A percentile compares a stretch with the other conserved stretches of the same genome.
Conservation (phyloP, 2,888 invertebrate genomes). For the Ormyrus pomaceus region DNA sequence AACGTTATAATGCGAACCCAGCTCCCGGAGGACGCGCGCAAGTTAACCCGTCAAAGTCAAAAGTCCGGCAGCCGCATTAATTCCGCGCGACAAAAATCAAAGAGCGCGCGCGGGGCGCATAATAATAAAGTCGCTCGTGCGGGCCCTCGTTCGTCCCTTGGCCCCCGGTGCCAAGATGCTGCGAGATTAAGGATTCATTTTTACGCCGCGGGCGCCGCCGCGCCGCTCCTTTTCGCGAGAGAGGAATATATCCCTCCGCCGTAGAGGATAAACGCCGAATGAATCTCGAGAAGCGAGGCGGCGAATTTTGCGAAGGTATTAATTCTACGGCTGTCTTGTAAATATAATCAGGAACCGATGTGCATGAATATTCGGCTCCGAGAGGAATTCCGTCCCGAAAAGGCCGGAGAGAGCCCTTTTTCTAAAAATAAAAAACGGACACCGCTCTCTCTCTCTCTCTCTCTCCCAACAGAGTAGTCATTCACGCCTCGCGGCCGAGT, state of each 20-base stretch:
- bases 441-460: too few species aligned
- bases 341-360: background rate
- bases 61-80: constrained; percentile 1
- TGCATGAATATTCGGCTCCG: constrained; percentile 2
- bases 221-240: background rate
- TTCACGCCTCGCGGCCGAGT: constrained; percentile 63
- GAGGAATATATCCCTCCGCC: background rate
- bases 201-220: constrained; percentile 41
- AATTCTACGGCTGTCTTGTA: background rate
- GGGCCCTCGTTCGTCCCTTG: constrained; percentile 23
- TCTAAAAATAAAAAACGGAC: too few species aligned
- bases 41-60: background rate
- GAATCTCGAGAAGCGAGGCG: background rate
- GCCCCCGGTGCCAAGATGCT: constrained; percentile 2
- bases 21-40: background rate
- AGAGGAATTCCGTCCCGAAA: background rate
- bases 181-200: constrained; percentile 53
- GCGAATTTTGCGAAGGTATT: background rate
- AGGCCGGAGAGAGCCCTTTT: too few species aligned
- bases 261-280: background rate
- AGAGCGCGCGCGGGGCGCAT: background rate
- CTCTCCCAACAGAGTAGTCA: constrained; percentile 60
- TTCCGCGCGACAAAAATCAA: background rate
- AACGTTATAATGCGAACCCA: too few species aligned
- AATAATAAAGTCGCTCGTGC: constrained; percentile 19